These are phyloP conservation scores for Leptobrachium ailaonicum DNA, from an alignment of 2,113 vertebrate genomes.

Conservation along the genomic window DNA sequence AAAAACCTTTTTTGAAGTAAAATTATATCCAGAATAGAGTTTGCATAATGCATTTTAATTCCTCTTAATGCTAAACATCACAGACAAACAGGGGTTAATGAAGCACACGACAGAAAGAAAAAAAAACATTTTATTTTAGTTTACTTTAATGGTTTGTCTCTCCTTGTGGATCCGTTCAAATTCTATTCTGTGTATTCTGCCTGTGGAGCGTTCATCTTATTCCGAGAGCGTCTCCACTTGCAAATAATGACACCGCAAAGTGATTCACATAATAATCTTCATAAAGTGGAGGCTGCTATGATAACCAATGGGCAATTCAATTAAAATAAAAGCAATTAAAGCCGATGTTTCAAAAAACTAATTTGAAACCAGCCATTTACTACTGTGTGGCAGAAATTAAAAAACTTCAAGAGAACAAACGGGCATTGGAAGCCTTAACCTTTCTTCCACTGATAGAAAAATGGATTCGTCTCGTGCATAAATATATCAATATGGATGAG, in stretches of 20 bases:
- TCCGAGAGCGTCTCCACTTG: conserved; percentile 31
- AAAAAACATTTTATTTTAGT: neutral
- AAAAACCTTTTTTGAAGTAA: too few species aligned
- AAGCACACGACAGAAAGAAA: neutral
- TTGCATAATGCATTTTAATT: neutral
- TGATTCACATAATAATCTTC: conserved; percentile 49
- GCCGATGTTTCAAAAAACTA: conserved; percentile 44
- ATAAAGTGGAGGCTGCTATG: conserved; percentile 42
- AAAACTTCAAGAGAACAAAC: conserved; percentile 12
- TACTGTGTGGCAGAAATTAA: conserved; percentile 36
- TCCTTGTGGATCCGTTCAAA: conserved; percentile 12
- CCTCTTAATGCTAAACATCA: neutral
- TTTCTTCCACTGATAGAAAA: conserved; percentile 22
- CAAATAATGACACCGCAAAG: conserved; percentile 49
- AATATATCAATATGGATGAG: too few species aligned
- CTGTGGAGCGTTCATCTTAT: conserved; percentile 46
- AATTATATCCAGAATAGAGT: neutral
- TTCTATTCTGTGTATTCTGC: conserved; percentile 15
- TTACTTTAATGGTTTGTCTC: conserved; percentile 23
- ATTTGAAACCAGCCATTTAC: conserved; percentile 47
- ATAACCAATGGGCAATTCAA: conserved; percentile 51
- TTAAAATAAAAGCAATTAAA: conserved; percentile 50
- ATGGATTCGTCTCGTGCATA: conserved; percentile 1
- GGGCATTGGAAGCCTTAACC: conserved; percentile 8
- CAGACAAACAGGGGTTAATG: conserved; percentile 1